phyloP scores from a whole-genome alignment of 23 tunicate species.

The Ciona savignyi region DNA sequence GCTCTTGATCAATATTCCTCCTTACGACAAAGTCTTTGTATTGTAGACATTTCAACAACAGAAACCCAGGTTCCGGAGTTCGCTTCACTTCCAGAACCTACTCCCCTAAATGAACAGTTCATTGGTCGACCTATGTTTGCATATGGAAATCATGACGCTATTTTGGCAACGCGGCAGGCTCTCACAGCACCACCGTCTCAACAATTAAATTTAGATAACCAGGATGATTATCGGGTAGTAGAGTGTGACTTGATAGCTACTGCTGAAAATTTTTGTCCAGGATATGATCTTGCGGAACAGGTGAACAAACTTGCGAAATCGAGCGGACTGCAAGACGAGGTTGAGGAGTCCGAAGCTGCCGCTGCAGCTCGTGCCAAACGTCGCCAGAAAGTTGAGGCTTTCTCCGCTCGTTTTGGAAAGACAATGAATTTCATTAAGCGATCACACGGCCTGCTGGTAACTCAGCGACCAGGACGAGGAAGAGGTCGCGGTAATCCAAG shows the following conservation, averaged over 20 bases:
- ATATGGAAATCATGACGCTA: constrained; percentile 25
- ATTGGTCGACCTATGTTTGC: constrained; percentile 37
- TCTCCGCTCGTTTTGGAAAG: constrained; percentile 51
- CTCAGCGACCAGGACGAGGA: constrained; percentile 65
- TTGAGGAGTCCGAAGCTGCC: constrained; percentile 36
- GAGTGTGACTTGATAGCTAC: constrained; percentile 53
- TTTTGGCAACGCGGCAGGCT: constrained; percentile 22
- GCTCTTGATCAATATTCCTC: constrained; percentile 29
- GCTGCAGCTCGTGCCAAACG: constrained; percentile 35
- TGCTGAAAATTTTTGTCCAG: constrained; percentile 72
- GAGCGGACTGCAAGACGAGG: constrained; percentile 34
- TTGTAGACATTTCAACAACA: neutral
- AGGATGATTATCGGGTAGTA: constrained; percentile 26
- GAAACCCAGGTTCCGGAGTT: constrained; percentile 15
- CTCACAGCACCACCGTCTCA: constrained; percentile 13
- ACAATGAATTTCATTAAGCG: constrained; percentile 72
- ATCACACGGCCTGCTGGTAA: constrained; percentile 61
- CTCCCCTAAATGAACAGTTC: constrained; percentile 50
- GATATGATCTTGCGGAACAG: constrained; percentile 51
- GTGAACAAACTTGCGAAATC: constrained; percentile 64
- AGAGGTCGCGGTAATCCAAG: constrained; percentile 48
- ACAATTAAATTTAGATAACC: neutral
- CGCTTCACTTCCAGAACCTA: constrained; percentile 16
- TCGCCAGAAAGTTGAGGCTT: constrained; percentile 53
- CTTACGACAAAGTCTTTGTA: constrained; percentile 31